A percentile compares a stretch with the other conserved stretches of the same genome.
Conservation (phyloP, 2,113 vertebrate genomes). For the Lophochroa leadbeateri region DNA sequence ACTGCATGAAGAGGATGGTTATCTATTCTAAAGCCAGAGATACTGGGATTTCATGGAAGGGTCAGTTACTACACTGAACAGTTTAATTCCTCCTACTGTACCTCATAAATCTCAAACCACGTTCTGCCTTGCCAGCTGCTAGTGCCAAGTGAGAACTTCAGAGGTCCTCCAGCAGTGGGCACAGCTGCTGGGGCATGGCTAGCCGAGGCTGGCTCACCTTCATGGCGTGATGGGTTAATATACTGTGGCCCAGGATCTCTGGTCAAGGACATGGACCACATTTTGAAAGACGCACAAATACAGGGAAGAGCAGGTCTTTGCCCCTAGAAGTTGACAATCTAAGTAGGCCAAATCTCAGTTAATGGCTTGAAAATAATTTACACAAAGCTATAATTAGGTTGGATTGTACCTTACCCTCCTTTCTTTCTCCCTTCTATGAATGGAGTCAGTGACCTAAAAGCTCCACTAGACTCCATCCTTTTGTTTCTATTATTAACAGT, state of each 20-base stretch:
- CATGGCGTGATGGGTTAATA: neutral
- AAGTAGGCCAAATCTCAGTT: constrained; percentile 53
- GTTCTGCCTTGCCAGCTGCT: neutral
- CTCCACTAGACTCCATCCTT: neutral
- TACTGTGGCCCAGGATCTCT: neutral
- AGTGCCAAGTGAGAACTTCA: neutral
- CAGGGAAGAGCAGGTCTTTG: neutral
- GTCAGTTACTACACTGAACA: neutral
- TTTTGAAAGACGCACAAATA: neutral
- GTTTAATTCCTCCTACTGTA: neutral
- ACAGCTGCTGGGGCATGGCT: neutral
- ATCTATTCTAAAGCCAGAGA: rapidly evolving
- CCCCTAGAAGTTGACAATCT: neutral
- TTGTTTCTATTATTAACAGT: constrained; percentile 50
- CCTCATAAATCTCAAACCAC: neutral
- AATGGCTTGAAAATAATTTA: constrained; percentile 47
- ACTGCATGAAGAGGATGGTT: neutral
- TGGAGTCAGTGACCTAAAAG: constrained; percentile 48
- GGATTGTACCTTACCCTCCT: constrained; percentile 29
- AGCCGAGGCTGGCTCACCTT: neutral
- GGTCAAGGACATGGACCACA: neutral
- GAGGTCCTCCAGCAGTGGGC: neutral
- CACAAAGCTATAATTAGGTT: constrained; percentile 43
- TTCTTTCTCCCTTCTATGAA: constrained; percentile 13
- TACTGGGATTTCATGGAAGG: neutral